Base-by-base conservation (phyloP, 2,113 vertebrate species). In the Tretioscincus oriximinensis region DNA sequence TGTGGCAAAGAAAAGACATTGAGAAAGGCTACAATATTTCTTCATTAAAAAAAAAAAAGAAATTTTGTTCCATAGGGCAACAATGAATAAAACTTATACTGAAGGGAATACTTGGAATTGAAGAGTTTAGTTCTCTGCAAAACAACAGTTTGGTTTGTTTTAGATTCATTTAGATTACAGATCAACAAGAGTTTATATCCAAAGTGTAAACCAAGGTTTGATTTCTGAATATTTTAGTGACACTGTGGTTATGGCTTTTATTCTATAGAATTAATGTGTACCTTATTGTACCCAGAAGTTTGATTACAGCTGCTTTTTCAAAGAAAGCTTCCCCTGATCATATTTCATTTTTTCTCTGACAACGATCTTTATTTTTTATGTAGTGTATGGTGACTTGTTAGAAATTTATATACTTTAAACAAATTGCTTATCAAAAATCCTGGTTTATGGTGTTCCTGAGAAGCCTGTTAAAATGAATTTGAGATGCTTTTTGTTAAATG, bases 361-460 rank as follows among this genome's bases (percentile, higher is more conserved):
- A 82, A 85, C 78, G 45, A 76, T 1, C 81, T 91, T 90, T 91
- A 28, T 81, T 92, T n/a, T 94, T 94, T 89, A 86, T 76, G 89
- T 86, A 18, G 70, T 89, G 87, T 67, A 54, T 79, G 47, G 29
- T 84, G 31, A 64, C 20, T 80, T 92, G 35, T 76, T 82, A 63
- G n/a, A 63, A 29, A 70, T 76, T 70, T 90, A 74, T 83, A 77
- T 22, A 77, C 75, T 86, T 93, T 86, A 87, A 90, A 84, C 47
- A 74, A 54, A 80, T 70, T 80, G 74, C 28, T 73, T 91, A 92
- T 92, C 65, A 85, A 83, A 83, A 77, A 90, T 28, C 68, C 81
- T 58, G 67, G 35, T 77, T 81, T 85, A 88, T 83, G 88, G 85
- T 91, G 90, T 67, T 78, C 64, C 76, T 72, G 73, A 61, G 54